phyloP scores from a whole-genome alignment of 2,797 vertebrate species.

The Acanthiza pusilla region DNA sequence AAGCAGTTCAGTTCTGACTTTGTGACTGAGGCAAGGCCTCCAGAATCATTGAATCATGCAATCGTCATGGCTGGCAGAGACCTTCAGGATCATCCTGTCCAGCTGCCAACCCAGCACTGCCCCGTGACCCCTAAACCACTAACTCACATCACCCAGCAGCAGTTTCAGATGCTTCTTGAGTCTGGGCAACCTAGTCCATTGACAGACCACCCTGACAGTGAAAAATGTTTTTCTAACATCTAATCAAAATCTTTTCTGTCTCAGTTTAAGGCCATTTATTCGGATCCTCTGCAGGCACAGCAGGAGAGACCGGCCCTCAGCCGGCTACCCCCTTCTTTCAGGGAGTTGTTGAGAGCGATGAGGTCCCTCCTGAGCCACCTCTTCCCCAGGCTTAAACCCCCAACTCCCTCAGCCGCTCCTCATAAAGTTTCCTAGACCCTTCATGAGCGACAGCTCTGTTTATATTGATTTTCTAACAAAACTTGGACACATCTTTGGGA shows the following conservation, averaged over 20 bases:
- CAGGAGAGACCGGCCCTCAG: neutral
- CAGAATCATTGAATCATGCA: neutral
- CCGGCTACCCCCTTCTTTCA: neutral
- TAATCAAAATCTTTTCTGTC: neutral
- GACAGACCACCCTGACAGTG: too few relatives aligned
- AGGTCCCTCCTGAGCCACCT: neutral
- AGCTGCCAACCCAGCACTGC: neutral
- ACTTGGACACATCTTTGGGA: neutral
- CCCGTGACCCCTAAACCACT: neutral
- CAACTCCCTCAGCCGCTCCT: neutral
- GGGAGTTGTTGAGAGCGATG: neutral
- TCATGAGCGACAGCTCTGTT: neutral
- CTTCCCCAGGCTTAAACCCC: neutral
- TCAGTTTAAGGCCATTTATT: neutral
- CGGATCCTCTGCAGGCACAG: neutral
- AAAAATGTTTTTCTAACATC: neutral
- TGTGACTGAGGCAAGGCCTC: neutral
- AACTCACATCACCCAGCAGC: neutral
- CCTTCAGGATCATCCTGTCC: neutral
- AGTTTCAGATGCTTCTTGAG: neutral
- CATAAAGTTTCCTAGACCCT: neutral
- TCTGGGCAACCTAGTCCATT: neutral
- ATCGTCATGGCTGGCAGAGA: neutral
- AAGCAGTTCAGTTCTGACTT: neutral
- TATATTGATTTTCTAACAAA: neutral